Percentiles rank a stretch among this genome's conserved stretches.
Conservation (phyloP, 2,113 vertebrate species). For the Xiphophorus couchianus region DNA sequence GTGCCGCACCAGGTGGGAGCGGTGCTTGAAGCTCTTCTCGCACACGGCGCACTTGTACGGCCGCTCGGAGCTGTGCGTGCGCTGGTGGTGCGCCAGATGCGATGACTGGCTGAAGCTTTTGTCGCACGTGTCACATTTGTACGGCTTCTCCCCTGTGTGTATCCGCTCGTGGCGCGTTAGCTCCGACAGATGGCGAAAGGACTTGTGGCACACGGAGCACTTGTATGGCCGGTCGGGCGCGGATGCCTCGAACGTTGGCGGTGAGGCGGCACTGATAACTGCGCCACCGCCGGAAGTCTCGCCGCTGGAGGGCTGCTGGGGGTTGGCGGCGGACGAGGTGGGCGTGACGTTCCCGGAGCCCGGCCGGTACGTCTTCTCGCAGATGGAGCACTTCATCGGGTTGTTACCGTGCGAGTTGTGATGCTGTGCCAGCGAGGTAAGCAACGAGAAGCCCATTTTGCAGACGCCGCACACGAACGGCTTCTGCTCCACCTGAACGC, state of each 20-base stretch:
- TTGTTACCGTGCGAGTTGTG: conserved; percentile 91
- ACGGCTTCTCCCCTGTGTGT: conserved; percentile 95
- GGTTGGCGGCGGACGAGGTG: conserved; percentile 73
- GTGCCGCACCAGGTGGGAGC: conserved; percentile 95
- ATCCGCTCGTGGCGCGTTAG: conserved; percentile 92
- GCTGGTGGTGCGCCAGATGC: conserved; percentile 95
- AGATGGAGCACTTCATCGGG: conserved; percentile 95
- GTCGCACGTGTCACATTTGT: conserved; percentile 94
- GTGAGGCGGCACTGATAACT: conserved; percentile 75
- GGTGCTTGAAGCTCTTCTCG: conserved; percentile 97
- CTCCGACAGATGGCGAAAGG: conserved; percentile 94
- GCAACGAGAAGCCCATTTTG: conserved; percentile 97
- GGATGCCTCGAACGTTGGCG: conserved; percentile 70
- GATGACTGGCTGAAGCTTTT: conserved; percentile 98
- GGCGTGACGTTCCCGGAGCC: conserved; percentile 73
- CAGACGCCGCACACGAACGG: conserved; percentile 95
- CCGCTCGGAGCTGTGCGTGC: conserved; percentile 94
- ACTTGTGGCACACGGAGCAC: conserved; percentile 95
- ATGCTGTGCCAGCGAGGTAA: conserved; percentile 93
- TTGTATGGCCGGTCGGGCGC: conserved; percentile 89
- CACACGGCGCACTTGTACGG: conserved; percentile 96
- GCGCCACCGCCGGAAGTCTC: conserved; percentile 76
- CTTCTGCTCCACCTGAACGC: conserved; percentile 96
- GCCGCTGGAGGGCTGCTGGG: conserved; percentile 79
- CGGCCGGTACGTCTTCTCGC: conserved; percentile 93